phyloP scores from a whole-genome alignment of 2,888 invertebrate species.

The Parascotia fuliginaria region DNA sequence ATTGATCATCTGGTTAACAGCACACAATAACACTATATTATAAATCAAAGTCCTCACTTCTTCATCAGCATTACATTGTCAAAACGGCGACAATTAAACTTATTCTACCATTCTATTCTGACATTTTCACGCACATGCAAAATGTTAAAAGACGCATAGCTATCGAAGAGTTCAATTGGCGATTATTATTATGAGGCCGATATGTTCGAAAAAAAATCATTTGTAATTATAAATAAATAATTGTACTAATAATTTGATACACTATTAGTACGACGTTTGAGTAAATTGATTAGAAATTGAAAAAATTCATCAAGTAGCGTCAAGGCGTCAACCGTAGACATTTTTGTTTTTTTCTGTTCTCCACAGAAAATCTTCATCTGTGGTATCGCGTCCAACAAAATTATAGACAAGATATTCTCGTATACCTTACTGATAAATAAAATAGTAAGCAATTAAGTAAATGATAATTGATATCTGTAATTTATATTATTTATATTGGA shows the following conservation, averaged over 20 bases:
- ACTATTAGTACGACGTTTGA: constrained; percentile 37
- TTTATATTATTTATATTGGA: too few relatives aligned
- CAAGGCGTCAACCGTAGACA: constrained; percentile 81
- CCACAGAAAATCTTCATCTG: not conserved
- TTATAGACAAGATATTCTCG: not conserved
- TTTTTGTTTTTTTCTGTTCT: constrained; percentile 41
- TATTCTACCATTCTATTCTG: constrained; percentile 67
- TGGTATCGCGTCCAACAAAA: not conserved
- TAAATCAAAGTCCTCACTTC: constrained; percentile 41
- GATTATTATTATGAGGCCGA: constrained; percentile 39
- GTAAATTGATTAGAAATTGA: constrained; percentile 48
- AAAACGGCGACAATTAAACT: constrained; percentile 61
- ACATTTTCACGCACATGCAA: constrained; percentile 81
- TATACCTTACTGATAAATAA: not conserved
- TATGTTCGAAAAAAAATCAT: constrained; percentile 53
- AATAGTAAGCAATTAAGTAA: too few relatives aligned
- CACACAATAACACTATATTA: constrained; percentile 44
- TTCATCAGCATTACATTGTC: constrained; percentile 67
- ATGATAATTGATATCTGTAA: too few relatives aligned
- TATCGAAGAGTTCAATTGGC: constrained; percentile 49
- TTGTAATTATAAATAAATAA: constrained; percentile 46
- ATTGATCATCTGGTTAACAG: constrained; percentile 47
- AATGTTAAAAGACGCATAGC: constrained; percentile 71
- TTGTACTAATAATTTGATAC: constrained; percentile 42
- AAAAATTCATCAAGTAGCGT: constrained; percentile 67